Percentiles rank a stretch among this genome's conserved stretches.
phyloP scores from a whole-genome alignment of 2,888 invertebrate species.

The Pheosia tremula region DNA sequence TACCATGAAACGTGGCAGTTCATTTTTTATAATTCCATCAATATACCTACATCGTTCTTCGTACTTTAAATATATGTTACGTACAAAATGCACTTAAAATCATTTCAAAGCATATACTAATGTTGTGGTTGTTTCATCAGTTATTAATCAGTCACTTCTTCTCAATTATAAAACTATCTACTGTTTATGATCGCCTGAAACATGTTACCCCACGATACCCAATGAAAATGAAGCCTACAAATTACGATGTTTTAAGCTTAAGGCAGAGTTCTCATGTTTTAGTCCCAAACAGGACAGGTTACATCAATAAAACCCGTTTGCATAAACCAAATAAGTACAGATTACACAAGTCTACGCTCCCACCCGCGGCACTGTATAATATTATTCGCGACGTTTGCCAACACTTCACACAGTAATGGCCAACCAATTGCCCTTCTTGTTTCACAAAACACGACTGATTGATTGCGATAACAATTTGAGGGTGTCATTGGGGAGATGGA shows the following conservation, averaged over 20 bases:
- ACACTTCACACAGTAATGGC: conserved; percentile 26
- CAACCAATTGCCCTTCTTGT: conserved; percentile 28
- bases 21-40: neutral
- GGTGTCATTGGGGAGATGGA: neutral
- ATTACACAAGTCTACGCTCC: neutral
- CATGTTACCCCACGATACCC: neutral
- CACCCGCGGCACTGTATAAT: conserved; percentile 30
- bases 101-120: no score
- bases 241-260: neutral
- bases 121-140: neutral
- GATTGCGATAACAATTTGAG: conserved; percentile 16
- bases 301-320: neutral
- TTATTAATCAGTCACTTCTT: neutral
- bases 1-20: neutral
- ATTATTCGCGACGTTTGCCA: conserved; percentile 27
- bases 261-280: neutral
- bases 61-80: no score
- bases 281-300: neutral
- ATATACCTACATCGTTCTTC: neutral
- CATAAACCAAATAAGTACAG: neutral
- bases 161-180: neutral
- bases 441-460: conserved; percentile 24
- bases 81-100: no score
- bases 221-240: neutral
- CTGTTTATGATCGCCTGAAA: neutral